Conservation (phyloP, 2,797 vertebrate species). For the Peromyscus nudipes region DNA sequence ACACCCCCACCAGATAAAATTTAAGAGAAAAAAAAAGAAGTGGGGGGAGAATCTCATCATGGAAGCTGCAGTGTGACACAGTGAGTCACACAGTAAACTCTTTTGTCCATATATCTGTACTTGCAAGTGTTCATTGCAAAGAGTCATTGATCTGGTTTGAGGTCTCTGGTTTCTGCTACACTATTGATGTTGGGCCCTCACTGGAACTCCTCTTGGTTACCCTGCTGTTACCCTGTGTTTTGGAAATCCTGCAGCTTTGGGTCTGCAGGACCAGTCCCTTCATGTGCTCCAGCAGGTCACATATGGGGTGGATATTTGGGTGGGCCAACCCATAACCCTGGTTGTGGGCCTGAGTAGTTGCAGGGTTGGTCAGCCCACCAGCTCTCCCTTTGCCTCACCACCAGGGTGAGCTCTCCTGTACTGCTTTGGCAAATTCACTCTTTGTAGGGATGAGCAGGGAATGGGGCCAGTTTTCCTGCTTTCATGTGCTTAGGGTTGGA, state of each 20-base stretch:
- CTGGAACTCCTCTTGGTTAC: neutral
- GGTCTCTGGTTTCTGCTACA: neutral
- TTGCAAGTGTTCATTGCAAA: neutral
- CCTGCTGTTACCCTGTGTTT: neutral
- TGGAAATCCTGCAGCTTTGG: neutral
- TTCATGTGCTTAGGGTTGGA: neutral
- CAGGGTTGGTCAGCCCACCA: neutral
- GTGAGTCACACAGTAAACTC: neutral
- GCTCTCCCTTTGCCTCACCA: neutral
- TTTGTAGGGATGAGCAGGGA: neutral
- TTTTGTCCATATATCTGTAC: neutral
- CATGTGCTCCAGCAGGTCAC: neutral
- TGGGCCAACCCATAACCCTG: neutral
- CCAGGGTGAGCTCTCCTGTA: neutral
- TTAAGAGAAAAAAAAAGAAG: neutral
- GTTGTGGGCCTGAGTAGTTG: neutral
- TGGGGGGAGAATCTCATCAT: accelerated
- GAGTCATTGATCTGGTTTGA: neutral
- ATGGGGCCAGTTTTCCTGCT: neutral
- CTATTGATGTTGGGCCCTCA: neutral
- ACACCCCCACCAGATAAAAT: neutral
- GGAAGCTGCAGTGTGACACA: neutral
- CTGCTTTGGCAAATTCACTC: neutral
- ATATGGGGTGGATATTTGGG: neutral
- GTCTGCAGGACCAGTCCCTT: neutral